Conservation (phyloP, 2,113 vertebrate genomes). For the Lophochroa leadbeateri region DNA sequence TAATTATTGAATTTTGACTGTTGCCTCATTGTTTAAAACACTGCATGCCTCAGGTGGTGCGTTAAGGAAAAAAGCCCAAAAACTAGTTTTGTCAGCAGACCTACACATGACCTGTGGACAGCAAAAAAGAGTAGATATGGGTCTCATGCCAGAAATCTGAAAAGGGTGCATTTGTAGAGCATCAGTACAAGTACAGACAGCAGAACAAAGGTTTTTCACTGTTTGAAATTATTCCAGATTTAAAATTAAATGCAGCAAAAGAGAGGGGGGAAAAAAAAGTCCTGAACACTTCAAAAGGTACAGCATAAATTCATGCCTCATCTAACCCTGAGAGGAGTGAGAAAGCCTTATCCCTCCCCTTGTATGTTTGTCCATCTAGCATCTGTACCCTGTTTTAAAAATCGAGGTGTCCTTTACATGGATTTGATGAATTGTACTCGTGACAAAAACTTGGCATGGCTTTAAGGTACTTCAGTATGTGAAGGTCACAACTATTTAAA, state of each 20-base stretch:
- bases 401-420: neutral
- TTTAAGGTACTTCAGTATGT: neutral
- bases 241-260: constrained; percentile 31
- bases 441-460: constrained; percentile 49
- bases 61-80: neutral
- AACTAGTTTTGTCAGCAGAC: neutral
- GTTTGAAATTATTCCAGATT: constrained; percentile 44
- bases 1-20: constrained; percentile 17
- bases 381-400: constrained; percentile 11
- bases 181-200: neutral
- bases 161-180: neutral
- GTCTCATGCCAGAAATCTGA: neutral
- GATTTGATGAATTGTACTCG: neutral
- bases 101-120: neutral
- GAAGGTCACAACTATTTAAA: constrained; percentile 66
- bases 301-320: constrained; percentile 17
- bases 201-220: constrained; percentile 14
- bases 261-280: neutral
- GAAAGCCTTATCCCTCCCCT: neutral
- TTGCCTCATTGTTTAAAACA: neutral
- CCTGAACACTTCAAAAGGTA: neutral
- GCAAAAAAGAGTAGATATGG: neutral
- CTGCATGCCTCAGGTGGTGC: neutral
- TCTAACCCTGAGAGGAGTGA: neutral
- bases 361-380: neutral